Evolutionary conservation across 2,888 invertebrate species (phyloP), one percentile per base, ranked within the genome.

Genomic region (Pycnomerus fuliginosus): DNA sequence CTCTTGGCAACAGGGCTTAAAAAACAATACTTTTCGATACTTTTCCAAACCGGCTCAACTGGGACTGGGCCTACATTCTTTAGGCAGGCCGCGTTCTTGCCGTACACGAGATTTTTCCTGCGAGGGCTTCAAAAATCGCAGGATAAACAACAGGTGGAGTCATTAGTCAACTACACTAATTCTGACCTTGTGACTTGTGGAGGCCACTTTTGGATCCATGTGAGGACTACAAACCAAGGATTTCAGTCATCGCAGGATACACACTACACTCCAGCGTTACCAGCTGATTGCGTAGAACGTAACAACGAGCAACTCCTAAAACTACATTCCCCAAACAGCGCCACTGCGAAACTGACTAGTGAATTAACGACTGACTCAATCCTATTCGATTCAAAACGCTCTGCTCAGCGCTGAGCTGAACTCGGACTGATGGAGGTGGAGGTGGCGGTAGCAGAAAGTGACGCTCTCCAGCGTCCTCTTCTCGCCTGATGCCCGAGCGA

Each of bases 1-100:
- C 59, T 61, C 65, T 56, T 67, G 62, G 67, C 62, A 67, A 67
- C 67, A 67, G 60, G 60, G 54, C 58, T 52, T 47, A n/a, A n/a
- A 43, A 39, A 50, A 58, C 56, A 59, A 54, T 56, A 61, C 58
- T 64, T 65, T 65, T 65, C 61, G 64, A 62, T 64, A 61, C 60
- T 63, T 66, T 65, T 58, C 57, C 44, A 61, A 67, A 66, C 66
- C 65, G 62, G 66, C 65, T 63, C 46, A 48, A 37, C 55, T 53
- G 52, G 53, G 51, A 37, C 55, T 53, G 52, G 53, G 51, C 52
- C 58, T 56, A 60, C 58, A 61, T 62, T 60, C 61, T 50, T 50
- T 30, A 25, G 27, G 37, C 39, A 8, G 20, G 5, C 8, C n/a
- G 36, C 37, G 40, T 37, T 46, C 46, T 47, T 47, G 44, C 44